Evolutionary conservation across 2,797 vertebrate genomes (phyloP).

Genomic region (Ctenochaetus hawaiiensis): DNA sequence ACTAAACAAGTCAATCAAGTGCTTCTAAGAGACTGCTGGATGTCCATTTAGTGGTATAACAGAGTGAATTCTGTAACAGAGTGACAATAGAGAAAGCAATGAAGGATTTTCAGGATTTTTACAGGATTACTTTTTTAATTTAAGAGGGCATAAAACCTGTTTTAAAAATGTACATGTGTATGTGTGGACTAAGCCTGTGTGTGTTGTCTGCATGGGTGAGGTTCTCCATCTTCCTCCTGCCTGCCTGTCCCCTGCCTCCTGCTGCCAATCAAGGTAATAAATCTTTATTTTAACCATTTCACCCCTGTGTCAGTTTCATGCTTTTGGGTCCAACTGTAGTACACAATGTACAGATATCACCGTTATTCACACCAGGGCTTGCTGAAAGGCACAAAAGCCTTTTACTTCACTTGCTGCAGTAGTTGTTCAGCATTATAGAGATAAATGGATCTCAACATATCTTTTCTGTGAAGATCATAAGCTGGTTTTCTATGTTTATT

Average conservation of each 20-base stretch:
- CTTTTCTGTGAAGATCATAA: constrained; percentile 8
- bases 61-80: constrained; percentile 11
- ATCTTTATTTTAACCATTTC: too few relatives aligned
- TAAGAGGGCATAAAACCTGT: too few relatives aligned
- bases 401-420: neutral
- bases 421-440: neutral
- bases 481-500: constrained; percentile 13
- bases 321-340: too few relatives aligned
- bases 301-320: too few relatives aligned
- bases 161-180: too few relatives aligned
- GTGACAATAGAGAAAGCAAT: neutral
- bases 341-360: too few relatives aligned
- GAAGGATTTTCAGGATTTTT: neutral
- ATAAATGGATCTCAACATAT: neutral
- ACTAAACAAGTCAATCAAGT: neutral
- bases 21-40: neutral
- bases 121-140: too few relatives aligned
- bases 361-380: neutral
- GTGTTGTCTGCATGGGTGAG: too few relatives aligned
- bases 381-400: constrained; percentile 2
- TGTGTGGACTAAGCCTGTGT: too few relatives aligned
- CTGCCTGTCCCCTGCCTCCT: too few relatives aligned
- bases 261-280: too few relatives aligned
- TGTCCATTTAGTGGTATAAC: neutral
- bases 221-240: too few relatives aligned